Evolutionary conservation across 2,888 invertebrate species (phyloP).

Genomic region (Falcaria lacertinaria): DNA sequence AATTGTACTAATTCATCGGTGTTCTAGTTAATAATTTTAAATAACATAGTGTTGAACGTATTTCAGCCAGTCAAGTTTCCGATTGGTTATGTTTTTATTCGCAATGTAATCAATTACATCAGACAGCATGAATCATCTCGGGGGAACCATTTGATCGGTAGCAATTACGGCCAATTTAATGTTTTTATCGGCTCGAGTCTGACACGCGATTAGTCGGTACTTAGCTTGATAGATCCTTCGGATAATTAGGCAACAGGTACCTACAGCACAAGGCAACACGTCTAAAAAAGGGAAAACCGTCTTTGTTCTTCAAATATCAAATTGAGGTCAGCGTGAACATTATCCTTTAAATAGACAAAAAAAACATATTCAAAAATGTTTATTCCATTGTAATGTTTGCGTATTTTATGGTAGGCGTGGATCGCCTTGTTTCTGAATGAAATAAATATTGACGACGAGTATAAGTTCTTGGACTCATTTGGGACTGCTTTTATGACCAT

Average conservation of each 20-base stretch:
- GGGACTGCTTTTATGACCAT: not conserved
- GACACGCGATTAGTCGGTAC: not conserved
- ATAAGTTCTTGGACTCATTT: too few relatives aligned
- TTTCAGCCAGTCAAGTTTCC: too few relatives aligned
- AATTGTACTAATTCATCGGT: too few relatives aligned
- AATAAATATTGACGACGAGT: too few relatives aligned
- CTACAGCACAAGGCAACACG: not conserved
- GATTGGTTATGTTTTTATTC: not conserved
- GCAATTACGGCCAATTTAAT: not conserved
- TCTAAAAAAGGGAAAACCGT: not conserved
- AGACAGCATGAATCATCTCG: not conserved
- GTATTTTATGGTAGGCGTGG: too few relatives aligned
- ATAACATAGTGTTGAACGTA: too few relatives aligned
- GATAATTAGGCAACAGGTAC: not conserved
- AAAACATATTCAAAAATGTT: too few relatives aligned
- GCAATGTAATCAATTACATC: not conserved
- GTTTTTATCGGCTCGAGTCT: not conserved
- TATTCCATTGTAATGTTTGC: too few relatives aligned
- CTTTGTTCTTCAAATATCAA: not conserved
- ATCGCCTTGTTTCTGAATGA: too few relatives aligned
- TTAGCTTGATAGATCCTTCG: not conserved
- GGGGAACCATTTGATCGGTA: not conserved
- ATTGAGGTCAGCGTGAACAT: not conserved
- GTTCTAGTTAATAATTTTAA: too few relatives aligned
- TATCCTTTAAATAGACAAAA: too few relatives aligned